Evolutionary conservation across 1,140 invertebrate species (phyloP).

Genomic region (Aphis craccivora): DNA sequence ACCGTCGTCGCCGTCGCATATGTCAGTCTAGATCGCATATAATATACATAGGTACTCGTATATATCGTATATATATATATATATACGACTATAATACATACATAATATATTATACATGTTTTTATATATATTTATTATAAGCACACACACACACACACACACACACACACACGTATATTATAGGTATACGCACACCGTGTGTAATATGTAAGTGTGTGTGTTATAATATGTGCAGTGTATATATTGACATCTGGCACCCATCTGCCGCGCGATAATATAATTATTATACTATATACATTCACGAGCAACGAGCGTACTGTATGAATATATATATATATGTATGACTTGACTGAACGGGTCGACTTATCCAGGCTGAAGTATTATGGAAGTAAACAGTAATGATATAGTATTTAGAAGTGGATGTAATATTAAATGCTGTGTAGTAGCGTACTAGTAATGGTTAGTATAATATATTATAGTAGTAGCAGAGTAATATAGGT

Average conservation of each 20-base stretch:
- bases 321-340: neutral
- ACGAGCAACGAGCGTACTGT: neutral
- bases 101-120: neutral
- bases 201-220: neutral
- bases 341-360: neutral
- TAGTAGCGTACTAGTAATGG: neutral
- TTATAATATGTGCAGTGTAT: neutral
- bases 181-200: neutral
- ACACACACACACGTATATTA: neutral
- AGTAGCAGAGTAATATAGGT: too few species aligned
- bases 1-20: slow-evolving; percentile 17
- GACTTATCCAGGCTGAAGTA: neutral
- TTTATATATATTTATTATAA: neutral
- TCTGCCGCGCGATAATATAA: slow-evolving; percentile 49
- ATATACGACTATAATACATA: neutral
- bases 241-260: slow-evolving; percentile 57
- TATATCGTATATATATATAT: too few species aligned
- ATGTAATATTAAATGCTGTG: too few species aligned
- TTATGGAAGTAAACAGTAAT: neutral
- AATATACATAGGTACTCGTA: neutral
- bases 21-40: slow-evolving; percentile 1
- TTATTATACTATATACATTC: slow-evolving; percentile 18
- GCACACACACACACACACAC: neutral
- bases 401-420: neutral
- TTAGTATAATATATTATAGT: neutral